Evolutionary conservation across 2,113 vertebrate species (phyloP).

Genomic region (Edolisoma coerulescens): DNA sequence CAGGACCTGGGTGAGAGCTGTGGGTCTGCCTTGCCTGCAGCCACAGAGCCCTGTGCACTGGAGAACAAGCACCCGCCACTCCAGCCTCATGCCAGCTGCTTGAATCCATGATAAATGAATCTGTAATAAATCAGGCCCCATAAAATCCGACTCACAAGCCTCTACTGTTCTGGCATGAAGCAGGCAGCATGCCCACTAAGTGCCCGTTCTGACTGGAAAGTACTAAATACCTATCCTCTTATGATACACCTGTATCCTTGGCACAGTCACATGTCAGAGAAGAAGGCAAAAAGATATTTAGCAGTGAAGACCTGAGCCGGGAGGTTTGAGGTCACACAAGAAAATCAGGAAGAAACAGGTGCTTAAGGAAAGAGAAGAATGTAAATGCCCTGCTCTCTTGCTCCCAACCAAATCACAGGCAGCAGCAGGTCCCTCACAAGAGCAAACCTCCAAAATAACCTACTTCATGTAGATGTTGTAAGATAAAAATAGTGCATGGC

Average conservation of each 20-base stretch:
- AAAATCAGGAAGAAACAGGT: neutral
- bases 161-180: neutral
- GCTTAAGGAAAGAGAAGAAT: neutral
- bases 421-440: neutral
- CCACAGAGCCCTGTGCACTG: accelerated
- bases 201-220: neutral
- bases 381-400: neutral
- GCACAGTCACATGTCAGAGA: neutral
- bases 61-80: accelerated
- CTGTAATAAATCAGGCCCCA: neutral
- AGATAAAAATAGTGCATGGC: neutral
- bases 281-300: neutral
- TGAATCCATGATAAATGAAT: neutral
- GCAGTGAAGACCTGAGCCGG: neutral
- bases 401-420: neutral
- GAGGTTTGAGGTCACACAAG: neutral
- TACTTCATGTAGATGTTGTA: neutral
- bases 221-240: neutral
- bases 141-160: neutral
- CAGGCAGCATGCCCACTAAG: neutral
- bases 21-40: neutral
- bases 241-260: neutral
- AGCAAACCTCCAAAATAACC: neutral
- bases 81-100: neutral
- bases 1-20: neutral